phyloP scores from a whole-genome alignment of 2,888 invertebrate genomes.

The Ceramica pisi region DNA sequence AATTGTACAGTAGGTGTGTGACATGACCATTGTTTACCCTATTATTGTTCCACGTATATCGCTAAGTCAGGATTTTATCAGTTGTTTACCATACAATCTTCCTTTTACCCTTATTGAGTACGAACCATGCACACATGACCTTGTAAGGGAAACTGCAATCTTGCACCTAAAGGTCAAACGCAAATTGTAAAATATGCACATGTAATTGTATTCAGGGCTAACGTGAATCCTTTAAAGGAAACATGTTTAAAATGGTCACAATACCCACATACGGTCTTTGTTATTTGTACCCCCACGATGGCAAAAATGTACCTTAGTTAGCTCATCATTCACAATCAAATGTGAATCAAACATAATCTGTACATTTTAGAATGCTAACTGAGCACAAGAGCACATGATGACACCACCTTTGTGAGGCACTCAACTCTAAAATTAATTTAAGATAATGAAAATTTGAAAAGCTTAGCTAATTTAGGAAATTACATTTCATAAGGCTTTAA shows the following conservation, averaged over 20 bases:
- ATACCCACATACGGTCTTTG: conserved; percentile 46
- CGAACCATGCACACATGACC: conserved; percentile 66
- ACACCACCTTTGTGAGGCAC: too few relatives aligned
- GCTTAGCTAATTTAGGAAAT: too few relatives aligned
- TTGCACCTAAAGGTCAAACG: conserved; percentile 70
- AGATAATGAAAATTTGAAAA: too few relatives aligned
- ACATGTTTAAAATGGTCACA: conserved; percentile 30
- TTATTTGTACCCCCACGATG: conserved; percentile 40
- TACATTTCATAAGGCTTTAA: too few relatives aligned
- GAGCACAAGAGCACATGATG: too few relatives aligned
- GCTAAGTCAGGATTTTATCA: conserved; percentile 6
- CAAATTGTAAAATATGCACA: conserved; percentile 65
- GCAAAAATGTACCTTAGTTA: neutral
- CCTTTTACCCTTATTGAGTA: conserved; percentile 30
- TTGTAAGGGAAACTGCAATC: conserved; percentile 70
- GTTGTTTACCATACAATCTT: conserved; percentile 44
- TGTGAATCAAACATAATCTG: neutral
- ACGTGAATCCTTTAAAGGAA: conserved; percentile 77
- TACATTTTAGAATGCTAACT: neutral
- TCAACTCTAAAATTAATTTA: too few relatives aligned
- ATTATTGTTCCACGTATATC: conserved; percentile 39
- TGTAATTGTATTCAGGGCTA: conserved; percentile 80
- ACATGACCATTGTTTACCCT: conserved; percentile 54
- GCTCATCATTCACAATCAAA: neutral
- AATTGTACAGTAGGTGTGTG: conserved; percentile 37